A percentile compares a stretch with the other conserved stretches of the same genome.
Evolutionary conservation across 2,888 invertebrate species (phyloP).

Genomic region (Eurois occulta): DNA sequence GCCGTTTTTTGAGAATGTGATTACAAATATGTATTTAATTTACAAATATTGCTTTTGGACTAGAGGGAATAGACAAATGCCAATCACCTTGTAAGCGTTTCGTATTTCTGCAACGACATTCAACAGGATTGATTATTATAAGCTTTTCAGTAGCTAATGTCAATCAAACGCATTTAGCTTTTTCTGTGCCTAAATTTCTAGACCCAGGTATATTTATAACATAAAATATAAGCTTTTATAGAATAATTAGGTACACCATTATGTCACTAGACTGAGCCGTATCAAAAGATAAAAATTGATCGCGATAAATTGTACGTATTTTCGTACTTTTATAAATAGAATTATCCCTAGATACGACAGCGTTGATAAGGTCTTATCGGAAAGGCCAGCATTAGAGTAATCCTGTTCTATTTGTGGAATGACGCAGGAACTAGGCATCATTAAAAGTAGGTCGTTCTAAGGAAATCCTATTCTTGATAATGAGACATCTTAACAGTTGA

Average conservation of each 20-base stretch:
- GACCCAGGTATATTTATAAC: neutral
- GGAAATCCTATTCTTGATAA: neutral
- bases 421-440: neutral
- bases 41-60: too few species aligned
- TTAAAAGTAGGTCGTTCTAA: neutral
- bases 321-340: slow-evolving; percentile 17
- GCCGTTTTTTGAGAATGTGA: neutral
- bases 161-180: too few species aligned
- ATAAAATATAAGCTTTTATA: neutral
- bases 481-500: slow-evolving; percentile 7
- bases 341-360: neutral
- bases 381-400: slow-evolving; percentile 15
- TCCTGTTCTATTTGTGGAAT: neutral
- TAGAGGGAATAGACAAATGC: too few species aligned
- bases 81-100: neutral
- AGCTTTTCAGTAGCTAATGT: neutral
- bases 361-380: slow-evolving; percentile 10
- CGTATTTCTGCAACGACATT: neutral
- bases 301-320: neutral
- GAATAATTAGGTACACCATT: neutral
- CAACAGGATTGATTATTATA: neutral
- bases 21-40: neutral
- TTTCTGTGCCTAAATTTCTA: neutral
- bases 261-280: neutral
- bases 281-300: neutral